Base-by-base conservation (phyloP, 2,888 invertebrate genomes). In the Cremastinae sp. region DNA sequence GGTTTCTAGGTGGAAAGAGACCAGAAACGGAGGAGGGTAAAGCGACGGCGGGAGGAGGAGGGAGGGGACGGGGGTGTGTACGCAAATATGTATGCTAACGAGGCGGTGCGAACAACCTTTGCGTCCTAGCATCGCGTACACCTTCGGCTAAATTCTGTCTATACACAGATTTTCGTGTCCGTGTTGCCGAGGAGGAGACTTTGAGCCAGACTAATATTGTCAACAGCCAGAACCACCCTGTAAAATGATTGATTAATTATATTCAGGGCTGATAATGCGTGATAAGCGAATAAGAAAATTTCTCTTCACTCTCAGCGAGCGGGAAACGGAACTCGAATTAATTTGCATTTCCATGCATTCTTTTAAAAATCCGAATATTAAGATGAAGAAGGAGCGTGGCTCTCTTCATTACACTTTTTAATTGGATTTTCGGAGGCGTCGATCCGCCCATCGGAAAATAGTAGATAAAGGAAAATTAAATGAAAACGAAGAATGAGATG, bases 31-130 rank as follows among this genome's bases (percentile, higher is more conserved):
- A 37, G 61, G 74, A 73, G 66, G 70, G 74, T 70, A 70, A 65
- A 73, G 73, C 69, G 35, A 74, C 64, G 43, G 64, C 68, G n/a
- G 61, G 74, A 73, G 65, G 70, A 69, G 69, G 73, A 65, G 70
- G 74, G 59, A 35, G 70, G 59, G 45, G 58, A 64, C 53, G 64
- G 73, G 62, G 71, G 64, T 75, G 75, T 78, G 65, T 76, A 78
- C 71, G 77, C 77, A 80, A 80, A 80, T 80, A 79, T 80, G 80
- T 80, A 76, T 80, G 80, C 77, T 79, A 79, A 80, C 80, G 77
- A 80, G 78, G 74, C 70, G 68, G 75, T 71, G 71, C 62, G 69
- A 75, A 77, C 78, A 74, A 65, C 71, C 76, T 62, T 59, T n/a
- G 72, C 58, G 53, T 68, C 45, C 70, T 70, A 41, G 39, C 74